Evolutionary conservation across 2,797 vertebrate genomes (phyloP), one percentile per base, ranked within the genome.

Genomic region (Brachyrhaphis roseni): DNA sequence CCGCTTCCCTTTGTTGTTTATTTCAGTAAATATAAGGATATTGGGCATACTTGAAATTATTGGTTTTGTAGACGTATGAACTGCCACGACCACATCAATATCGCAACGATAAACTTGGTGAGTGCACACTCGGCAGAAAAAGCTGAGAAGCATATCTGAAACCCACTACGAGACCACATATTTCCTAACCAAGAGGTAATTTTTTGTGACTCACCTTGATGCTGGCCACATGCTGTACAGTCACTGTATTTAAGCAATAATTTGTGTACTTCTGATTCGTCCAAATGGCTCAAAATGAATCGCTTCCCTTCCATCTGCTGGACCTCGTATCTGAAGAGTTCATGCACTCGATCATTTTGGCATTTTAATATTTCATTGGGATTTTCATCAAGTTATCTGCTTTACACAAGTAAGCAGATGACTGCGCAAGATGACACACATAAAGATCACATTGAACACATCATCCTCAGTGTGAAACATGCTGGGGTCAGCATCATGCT

Each of bases 201-300:
- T 6, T 74, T 16, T 46, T 66, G 55, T 53, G 53, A 74, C 75
- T 81, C 43, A 18, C 4, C 46, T 59, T 43, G 81, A 79, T 0
- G 34, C 23, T 2, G 43, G 11, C 76, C 26, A 43, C 76, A 76
- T 57, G 76, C 13, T 34, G 51, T 51, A 41, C 1, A n/a, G 57
- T 46, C 75, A 76, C n/a, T 2, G 45, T 7, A 16, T 72, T 81
- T 79, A 20, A 34, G 55, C 76, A 77, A 71, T 79, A 73, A 79
- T 80, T 83, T 8, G 11, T 80, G 79, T 23, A n/a, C 43, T 72
- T 78, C 72, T 71, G 28, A 84, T 74, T 83, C 2, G 8, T 79
- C 41, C 53, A 55, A 55, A 8, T 46, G 62, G 15, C 6, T 82
- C 80, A 74, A 0, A 11, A 82, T 87, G 86, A 91, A 87, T 91